Evolutionary conservation across 2,797 vertebrate genomes (phyloP), one percentile per base, ranked within the genome.

Genomic region (Sebastes dallii): DNA sequence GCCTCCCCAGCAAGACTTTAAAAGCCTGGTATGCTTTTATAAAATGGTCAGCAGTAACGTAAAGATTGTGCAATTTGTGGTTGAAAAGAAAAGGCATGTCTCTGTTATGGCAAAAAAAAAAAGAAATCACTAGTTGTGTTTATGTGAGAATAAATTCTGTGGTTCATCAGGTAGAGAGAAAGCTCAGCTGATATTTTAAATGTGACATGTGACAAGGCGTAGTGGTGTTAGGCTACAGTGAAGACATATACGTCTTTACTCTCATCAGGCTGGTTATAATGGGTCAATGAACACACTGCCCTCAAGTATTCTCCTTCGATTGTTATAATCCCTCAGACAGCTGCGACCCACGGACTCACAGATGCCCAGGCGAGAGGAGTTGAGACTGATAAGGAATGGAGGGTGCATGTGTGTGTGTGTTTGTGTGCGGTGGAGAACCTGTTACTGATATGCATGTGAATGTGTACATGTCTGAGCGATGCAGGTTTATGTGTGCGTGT

Each of bases 251-350:
- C 8, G 42, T 75, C 66, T 71, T 75, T 8, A 18, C 50, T 77
- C 82, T 83, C 70, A 70, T 88, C 46, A 77, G 67, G 72, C 69
- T 65, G 18, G 70, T 75, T 82, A 62, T 70, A 54, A 82, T 5
- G 68, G 89, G 88, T 90, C 88, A 89, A 2, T 75, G 88, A 83
- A 66, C 82, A 36, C 64, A 59, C 65, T 39, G 78, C 67, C 81
- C 85, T 84, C n/a, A 4, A 72, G 82, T 76, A 78, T 83, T 83
- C 77, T 78, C 80, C 82, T 83, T 88, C 76, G 30, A 90, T 92
- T 83, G 78, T 75, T 82, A 6, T 89, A 93, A 89, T 90, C 91
- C 88, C 67, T 75, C 75, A 83, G 89, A 90, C 93, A 93, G 92
- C 93, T 92, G 93, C 68, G 71, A 75, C 80, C 69, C 80, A 27